These are phyloP conservation scores for Selene dorsalis DNA, from an alignment of 2,797 vertebrate genomes.

Conservation along the genomic window DNA sequence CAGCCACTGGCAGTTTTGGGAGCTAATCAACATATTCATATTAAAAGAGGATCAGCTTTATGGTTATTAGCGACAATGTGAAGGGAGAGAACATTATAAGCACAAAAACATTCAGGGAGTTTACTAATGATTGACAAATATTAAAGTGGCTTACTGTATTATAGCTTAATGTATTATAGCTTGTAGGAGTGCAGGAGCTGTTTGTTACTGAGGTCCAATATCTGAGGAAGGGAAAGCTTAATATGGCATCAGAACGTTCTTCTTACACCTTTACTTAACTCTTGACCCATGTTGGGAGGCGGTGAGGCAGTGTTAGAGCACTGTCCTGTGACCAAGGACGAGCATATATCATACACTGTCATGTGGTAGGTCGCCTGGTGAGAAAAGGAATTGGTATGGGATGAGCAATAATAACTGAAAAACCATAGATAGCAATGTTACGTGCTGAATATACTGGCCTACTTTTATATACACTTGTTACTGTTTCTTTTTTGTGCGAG, in stretches of 20 bases:
- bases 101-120: neutral
- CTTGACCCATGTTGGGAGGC: neutral
- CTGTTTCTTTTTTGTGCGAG: neutral
- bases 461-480: neutral
- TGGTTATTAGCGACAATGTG: neutral
- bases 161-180: neutral
- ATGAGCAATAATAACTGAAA: neutral
- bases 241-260: no score
- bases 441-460: neutral
- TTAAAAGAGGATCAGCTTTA: neutral
- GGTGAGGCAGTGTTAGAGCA: constrained; percentile 8
- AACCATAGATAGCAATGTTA: neutral
- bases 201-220: no score
- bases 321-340: constrained; percentile 7
- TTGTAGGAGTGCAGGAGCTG: neutral
- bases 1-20: neutral
- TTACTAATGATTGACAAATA: neutral
- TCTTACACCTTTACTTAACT: neutral
- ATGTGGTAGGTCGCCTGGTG: neutral
- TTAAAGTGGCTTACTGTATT: neutral
- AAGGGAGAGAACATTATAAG: neutral
- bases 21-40: neutral
- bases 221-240: no score
- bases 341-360: neutral
- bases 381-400: neutral